Base-by-base conservation (phyloP, 2,797 vertebrate genomes). In the Cossypha niveicapilla region DNA sequence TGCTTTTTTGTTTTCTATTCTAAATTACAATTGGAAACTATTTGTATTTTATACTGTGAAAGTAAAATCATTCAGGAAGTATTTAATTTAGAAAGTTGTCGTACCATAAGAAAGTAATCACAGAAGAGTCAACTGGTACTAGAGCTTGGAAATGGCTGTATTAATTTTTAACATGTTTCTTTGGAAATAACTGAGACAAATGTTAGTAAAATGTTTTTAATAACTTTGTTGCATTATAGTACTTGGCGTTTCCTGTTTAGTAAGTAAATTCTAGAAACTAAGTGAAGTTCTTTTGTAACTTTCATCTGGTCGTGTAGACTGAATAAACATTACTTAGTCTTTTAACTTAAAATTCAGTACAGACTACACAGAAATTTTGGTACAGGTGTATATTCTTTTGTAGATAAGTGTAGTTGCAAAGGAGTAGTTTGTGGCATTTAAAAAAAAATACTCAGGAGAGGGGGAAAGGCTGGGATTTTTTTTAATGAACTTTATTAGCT, bases 401-500 rank as follows among this genome's bases (percentile, higher is more conserved):
- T 45, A 71, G 22, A 14, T 68, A 24, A 67, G 6, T 3, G 4
- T 72, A 56, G 18, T 75, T 94, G 27, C 6, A 24, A 74, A 73
- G 24, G 11, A 32, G 14, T 60, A 13, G 18, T 58, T 63, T 14
- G 6, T 63, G 12, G 22, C 9, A 7, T 74, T 80, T 54, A 34
- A 13, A 5, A 2, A 2, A 24, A 50, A 48, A 30, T 50, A 15
- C 60, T 88, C 3, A 11, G 17, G 16, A 7, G 2, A 13, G 1
- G 6, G 4, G 3, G 17, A 53, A 67, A 34, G 22, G 12, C 8
- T 50, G 15, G 17, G 15, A 7, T 66, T 87, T 84, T 53, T 72
- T 14, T 17, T 0, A 3, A 4, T 42, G 7, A 51, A 41, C 7
- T 37, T 50, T 12, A 11, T 37, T 44, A 62, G 44, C 28, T 41